phyloP scores from a whole-genome alignment of 64 coral and sea anemone genomes.

The Orbicella faveolata region DNA sequence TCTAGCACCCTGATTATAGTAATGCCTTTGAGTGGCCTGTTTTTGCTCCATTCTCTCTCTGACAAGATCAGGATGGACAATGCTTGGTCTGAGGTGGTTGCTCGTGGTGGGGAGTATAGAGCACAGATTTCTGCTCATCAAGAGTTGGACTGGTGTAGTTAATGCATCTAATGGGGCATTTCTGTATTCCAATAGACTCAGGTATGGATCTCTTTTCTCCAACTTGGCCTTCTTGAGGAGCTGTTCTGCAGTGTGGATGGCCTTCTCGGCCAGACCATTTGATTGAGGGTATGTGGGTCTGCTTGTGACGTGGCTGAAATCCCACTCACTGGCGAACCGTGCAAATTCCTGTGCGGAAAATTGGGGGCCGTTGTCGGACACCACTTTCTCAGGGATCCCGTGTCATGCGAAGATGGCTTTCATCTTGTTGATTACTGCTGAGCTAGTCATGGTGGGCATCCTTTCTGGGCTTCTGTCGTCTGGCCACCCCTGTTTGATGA shows the following conservation, averaged over 20 bases:
- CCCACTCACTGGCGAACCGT: neutral
- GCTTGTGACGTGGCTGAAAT: neutral
- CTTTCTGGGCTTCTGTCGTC: neutral
- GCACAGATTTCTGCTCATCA: neutral
- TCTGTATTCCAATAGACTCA: neutral
- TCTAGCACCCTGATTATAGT: too few relatives aligned
- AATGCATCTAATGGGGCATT: neutral
- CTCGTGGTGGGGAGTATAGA: neutral
- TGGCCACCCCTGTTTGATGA: neutral
- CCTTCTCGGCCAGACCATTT: neutral
- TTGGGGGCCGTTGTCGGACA: conserved; percentile 22
- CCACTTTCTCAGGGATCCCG: neutral
- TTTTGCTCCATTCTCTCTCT: neutral
- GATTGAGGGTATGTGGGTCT: neutral
- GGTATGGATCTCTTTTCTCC: neutral
- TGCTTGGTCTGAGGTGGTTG: neutral
- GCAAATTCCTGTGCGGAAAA: neutral
- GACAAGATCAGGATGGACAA: neutral
- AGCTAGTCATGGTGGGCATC: neutral
- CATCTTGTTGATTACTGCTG: neutral
- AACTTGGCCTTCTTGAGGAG: neutral
- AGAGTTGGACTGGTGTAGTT: neutral
- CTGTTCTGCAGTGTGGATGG: neutral
- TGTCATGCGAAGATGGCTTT: conserved; percentile 29
- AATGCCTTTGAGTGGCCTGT: neutral